Conservation (phyloP, 1,140 invertebrate genomes). For the Lithobius niger region DNA sequence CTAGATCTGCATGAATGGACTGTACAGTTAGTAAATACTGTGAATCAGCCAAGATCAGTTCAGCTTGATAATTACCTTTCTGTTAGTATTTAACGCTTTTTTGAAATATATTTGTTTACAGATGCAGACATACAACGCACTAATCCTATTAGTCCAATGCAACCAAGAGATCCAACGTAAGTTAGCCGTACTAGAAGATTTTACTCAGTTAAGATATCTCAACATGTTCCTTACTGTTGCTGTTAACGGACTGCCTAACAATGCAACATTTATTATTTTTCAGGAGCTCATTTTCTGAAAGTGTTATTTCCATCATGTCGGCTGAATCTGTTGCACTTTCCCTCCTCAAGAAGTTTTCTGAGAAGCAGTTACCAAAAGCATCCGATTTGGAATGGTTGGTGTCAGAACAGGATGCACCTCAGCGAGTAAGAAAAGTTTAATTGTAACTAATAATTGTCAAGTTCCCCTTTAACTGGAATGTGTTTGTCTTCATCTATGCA, state of each 20-base stretch:
- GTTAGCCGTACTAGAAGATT: too few relatives aligned
- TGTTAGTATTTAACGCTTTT: too few relatives aligned
- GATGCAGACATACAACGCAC: not conserved
- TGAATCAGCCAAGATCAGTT: too few relatives aligned
- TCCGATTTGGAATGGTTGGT: constrained; percentile 72
- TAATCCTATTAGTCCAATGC: too few relatives aligned
- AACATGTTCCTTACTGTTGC: not conserved
- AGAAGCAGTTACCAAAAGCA: constrained; percentile 59
- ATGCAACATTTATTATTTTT: not conserved
- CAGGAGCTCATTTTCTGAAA: constrained; percentile 9
- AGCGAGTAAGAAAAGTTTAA: constrained; percentile 41
- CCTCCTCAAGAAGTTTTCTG: constrained; percentile 57
- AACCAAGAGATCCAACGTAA: too few relatives aligned
- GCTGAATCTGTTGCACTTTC: constrained; percentile 67
- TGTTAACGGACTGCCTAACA: not conserved
- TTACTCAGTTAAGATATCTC: too few relatives aligned
- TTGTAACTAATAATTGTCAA: constrained; percentile 9
- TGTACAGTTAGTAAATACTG: too few relatives aligned
- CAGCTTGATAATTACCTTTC: too few relatives aligned
- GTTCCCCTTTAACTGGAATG: not conserved
- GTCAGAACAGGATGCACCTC: constrained; percentile 61
- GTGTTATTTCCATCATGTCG: constrained; percentile 38
- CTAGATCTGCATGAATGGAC: too few relatives aligned
- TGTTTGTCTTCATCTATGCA: not conserved
- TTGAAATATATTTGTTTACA: not conserved